Percentiles rank a stretch among this genome's conserved stretches.
These are phyloP conservation scores for Stigmatopora nigra DNA, from an alignment of 2,113 vertebrate species.

Conservation along the genomic window DNA sequence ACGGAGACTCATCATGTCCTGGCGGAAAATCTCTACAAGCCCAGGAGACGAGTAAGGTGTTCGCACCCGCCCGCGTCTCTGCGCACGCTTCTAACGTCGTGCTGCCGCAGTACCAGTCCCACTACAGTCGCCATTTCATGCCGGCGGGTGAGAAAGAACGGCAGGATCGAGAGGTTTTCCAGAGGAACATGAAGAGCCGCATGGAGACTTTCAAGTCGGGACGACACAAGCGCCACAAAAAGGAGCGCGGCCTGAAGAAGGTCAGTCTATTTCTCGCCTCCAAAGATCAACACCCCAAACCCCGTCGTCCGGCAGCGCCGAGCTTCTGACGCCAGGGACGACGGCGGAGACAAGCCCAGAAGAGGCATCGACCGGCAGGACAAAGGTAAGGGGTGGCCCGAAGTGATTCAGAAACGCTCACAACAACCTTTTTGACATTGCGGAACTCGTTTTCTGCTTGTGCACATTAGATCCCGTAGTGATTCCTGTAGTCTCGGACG, in stretches of 20 bases:
- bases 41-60: constrained; percentile 75
- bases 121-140: constrained; percentile 96
- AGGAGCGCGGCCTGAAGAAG: constrained; percentile 83
- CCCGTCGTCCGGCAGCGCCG: constrained; percentile 56
- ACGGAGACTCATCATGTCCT: constrained; percentile 87
- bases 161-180: constrained; percentile 91
- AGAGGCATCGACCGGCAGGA: constrained; percentile 82
- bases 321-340: constrained; percentile 71
- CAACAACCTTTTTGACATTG: too few relatives aligned
- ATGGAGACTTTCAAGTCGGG: constrained; percentile 92
- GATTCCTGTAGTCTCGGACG: constrained; percentile 75
- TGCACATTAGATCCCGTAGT: constrained; percentile 65
- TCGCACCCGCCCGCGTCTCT: not conserved
- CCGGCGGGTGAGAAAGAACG: constrained; percentile 82
- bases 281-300: too few relatives aligned
- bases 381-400: constrained; percentile 64
- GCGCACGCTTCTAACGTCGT: not conserved
- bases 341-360: constrained; percentile 72
- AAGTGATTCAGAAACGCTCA: too few relatives aligned
- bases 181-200: constrained; percentile 93
- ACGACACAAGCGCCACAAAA: constrained; percentile 84
- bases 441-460: not conserved
- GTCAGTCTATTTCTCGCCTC: constrained; percentile 25
- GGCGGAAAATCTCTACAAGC: constrained; percentile 89
- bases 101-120: constrained; percentile 81